Percentiles rank a stretch among this genome's conserved stretches.
These are phyloP conservation scores for Grus americana DNA, from an alignment of 2,113 vertebrate genomes.

Conservation along the genomic window DNA sequence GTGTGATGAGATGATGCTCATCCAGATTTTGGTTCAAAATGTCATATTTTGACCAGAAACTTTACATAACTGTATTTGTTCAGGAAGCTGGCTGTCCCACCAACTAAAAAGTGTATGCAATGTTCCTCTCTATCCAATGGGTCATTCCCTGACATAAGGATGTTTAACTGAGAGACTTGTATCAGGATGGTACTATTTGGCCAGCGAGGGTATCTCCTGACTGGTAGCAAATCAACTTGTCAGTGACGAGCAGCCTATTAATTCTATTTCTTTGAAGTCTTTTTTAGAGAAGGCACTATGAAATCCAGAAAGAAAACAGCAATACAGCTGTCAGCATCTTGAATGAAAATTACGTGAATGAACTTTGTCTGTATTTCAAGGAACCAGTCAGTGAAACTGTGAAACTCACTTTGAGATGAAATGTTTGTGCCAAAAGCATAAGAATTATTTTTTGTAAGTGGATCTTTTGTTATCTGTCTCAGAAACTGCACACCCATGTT, in stretches of 20 bases:
- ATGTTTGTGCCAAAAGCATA: not conserved
- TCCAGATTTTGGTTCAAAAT: not conserved
- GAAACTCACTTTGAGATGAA: not conserved
- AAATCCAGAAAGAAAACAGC: not conserved
- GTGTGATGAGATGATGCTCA: not conserved
- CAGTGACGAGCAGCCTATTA: not conserved
- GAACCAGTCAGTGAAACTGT: not conserved
- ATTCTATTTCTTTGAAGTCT: not conserved
- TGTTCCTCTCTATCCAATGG: not conserved
- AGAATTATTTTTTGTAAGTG: not conserved
- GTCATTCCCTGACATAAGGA: not conserved
- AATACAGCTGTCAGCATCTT: not conserved
- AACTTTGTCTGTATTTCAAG: slow-evolving; percentile 9
- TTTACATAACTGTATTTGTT: not conserved
- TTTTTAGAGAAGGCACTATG: not conserved
- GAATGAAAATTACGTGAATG: not conserved
- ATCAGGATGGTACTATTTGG: not conserved
- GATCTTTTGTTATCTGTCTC: not conserved
- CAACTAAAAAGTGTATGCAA: not conserved
- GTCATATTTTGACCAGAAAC: not conserved
- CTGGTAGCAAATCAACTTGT: not conserved
- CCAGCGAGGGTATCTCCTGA: not conserved
- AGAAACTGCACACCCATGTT: not conserved
- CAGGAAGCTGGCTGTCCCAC: not conserved
- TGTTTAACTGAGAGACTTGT: not conserved